Evolutionary conservation across 2,888 invertebrate genomes (phyloP).

Genomic region (Portevinia maculata): DNA sequence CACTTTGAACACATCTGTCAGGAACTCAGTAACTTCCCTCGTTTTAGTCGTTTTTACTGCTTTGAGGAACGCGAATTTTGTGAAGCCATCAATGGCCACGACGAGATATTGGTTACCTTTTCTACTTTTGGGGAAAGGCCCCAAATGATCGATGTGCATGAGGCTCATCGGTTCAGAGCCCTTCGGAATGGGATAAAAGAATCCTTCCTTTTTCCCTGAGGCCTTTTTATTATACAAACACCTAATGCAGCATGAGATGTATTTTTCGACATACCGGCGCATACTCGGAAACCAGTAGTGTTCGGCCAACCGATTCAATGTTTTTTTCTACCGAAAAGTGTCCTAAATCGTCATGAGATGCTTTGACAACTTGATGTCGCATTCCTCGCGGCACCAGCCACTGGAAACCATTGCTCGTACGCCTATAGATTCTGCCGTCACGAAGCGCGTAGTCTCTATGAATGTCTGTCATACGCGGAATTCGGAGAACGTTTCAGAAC

Average conservation of each 20-base stretch:
- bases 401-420: slow-evolving; percentile 39
- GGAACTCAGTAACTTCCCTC: slow-evolving; percentile 74
- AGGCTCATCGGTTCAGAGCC: slow-evolving; percentile 79
- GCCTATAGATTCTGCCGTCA: not conserved
- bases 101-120: slow-evolving; percentile 78
- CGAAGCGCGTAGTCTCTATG: not conserved
- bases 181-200: slow-evolving; percentile 80
- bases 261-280: slow-evolving; percentile 79
- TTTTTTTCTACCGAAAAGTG: slow-evolving; percentile 73
- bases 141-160: slow-evolving; percentile 81
- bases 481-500: not conserved
- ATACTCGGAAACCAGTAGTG: slow-evolving; percentile 81
- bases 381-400: slow-evolving; percentile 68
- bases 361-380: slow-evolving; percentile 59
- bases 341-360: slow-evolving; percentile 69
- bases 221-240: slow-evolving; percentile 79
- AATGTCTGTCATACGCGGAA: not conserved
- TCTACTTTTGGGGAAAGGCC: slow-evolving; percentile 79
- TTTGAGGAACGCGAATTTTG: slow-evolving; percentile 78
- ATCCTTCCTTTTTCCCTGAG: slow-evolving; percentile 76
- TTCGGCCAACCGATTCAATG: slow-evolving; percentile 75
- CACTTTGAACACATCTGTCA: too few relatives aligned
- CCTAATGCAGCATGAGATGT: slow-evolving; percentile 76
- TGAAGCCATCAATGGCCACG: slow-evolving; percentile 79
- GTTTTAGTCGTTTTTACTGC: slow-evolving; percentile 77